A percentile compares a stretch with the other conserved stretches of the same genome.
These are phyloP conservation scores for Phoxinus phoxinus DNA, from an alignment of 2,113 vertebrate genomes.

Conservation along the genomic window DNA sequence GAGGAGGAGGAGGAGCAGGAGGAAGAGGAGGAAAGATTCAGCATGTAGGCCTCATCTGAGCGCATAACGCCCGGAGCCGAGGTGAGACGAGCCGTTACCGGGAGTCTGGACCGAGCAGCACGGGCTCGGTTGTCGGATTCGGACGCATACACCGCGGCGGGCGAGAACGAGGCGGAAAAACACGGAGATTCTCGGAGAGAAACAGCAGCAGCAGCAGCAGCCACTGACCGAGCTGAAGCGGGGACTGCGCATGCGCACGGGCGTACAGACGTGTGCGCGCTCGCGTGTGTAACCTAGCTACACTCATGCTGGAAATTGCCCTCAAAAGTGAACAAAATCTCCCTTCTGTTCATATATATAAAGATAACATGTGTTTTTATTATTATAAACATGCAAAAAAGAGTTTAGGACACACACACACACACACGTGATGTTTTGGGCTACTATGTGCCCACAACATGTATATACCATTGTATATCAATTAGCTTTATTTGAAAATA, in stretches of 20 bases:
- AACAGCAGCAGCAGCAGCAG: constrained; percentile 79
- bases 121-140: constrained; percentile 61
- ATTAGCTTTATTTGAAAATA: neutral
- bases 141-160: constrained; percentile 48
- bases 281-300: neutral
- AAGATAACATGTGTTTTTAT: too few relatives aligned
- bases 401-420: neutral
- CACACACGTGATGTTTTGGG: too few relatives aligned
- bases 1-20: constrained; percentile 69
- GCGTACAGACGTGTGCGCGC: constrained; percentile 40
- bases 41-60: constrained; percentile 86
- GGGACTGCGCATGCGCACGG: constrained; percentile 79
- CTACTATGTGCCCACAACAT: too few relatives aligned
- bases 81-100: constrained; percentile 68
- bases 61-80: constrained; percentile 78
- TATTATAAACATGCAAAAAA: too few relatives aligned
- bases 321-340: neutral
- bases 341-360: too few relatives aligned
- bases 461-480: neutral
- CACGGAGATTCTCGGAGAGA: constrained; percentile 50
- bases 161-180: constrained; percentile 47
- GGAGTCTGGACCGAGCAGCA: constrained; percentile 66
- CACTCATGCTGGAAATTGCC: neutral
- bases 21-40: constrained; percentile 73
- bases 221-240: constrained; percentile 72